These are phyloP conservation scores for Tenthredo amoena DNA, from an alignment of 2,888 invertebrate genomes.

Conservation along the genomic window DNA sequence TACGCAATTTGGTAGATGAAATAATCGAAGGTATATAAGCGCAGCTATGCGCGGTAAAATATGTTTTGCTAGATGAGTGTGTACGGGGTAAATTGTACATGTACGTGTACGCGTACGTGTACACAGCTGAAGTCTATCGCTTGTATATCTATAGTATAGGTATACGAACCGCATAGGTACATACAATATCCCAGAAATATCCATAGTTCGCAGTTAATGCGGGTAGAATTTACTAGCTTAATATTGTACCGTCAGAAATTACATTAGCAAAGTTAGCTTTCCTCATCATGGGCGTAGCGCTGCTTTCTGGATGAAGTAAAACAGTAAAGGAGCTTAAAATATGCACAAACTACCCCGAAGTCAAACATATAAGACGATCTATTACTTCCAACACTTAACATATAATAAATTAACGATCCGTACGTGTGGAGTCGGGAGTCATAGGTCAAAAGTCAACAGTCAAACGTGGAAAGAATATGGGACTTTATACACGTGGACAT, in stretches of 20 bases:
- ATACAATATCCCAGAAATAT: constrained; percentile 29
- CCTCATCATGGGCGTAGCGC: not conserved
- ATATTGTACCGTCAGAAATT: constrained; percentile 49
- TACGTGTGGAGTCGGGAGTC: not conserved
- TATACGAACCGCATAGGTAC: not conserved
- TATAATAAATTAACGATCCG: constrained; percentile 20
- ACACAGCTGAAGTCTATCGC: not conserved
- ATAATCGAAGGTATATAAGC: constrained; percentile 36
- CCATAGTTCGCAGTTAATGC: constrained; percentile 38
- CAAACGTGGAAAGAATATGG: not conserved
- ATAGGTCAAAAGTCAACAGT: not conserved
- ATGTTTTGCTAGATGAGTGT: not conserved
- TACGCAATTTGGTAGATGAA: constrained; percentile 35
- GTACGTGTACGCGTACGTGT: not conserved
- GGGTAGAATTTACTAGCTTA: constrained; percentile 47
- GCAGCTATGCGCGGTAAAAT: not conserved
- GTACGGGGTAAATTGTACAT: not conserved
- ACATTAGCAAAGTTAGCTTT: constrained; percentile 36
- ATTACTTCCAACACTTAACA: constrained; percentile 16
- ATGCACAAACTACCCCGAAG: constrained; percentile 12
- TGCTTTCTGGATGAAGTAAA: not conserved
- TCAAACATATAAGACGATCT: not conserved
- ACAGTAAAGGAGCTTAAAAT: constrained; percentile 21
- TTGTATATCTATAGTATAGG: not conserved
- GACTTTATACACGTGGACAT: not conserved